Base-by-base conservation (phyloP, 2,888 invertebrate species). In the Andrena trimmerana region DNA sequence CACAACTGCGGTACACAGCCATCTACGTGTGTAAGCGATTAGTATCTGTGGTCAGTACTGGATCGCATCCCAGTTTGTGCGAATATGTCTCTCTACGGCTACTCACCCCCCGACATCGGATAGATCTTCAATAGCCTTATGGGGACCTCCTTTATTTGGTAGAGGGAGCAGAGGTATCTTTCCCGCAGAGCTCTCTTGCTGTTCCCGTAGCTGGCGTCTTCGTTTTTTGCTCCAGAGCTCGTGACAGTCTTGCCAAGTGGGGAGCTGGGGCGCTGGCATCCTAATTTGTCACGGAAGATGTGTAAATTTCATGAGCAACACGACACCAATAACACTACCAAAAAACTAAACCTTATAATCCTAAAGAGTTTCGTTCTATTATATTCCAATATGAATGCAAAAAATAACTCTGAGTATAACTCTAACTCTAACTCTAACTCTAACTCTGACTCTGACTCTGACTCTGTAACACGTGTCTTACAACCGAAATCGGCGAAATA, bases 181-280 rank as follows among this genome's bases (percentile, higher is more conserved):
- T 83, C 92, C 92, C 81, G 91, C 81, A 63, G 91, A 85, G 77
- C 88, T 91, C 87, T 96, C 96, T 90, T 96, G 96, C 92, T 97
- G 97, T 91, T 98, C 98, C 62, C 97, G 95, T 92, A 97, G 96
- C 93, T 97, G 97, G 42, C 97, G 95, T 89, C 98, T 96, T n/a
- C 98, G 96, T 93, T 98, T 98, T 94, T 99, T 99, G 91, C 98
- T 98, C 99, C 99, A 99, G 92, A 99, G 95, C 94, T 99, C 99
- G 95, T 99, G 99, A 94, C 99, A 99, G 95, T 99, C 99, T 94
- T 99, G 99, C 97, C 98, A 98, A 42, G 97, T 98, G 0, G 99
- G 99, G 86, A 99, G 95, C 94, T 97, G 96, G 0, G 98, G 97
- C 0, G 97, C 96, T 68, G 97, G 95, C 97, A 98, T 97, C 94